These are phyloP conservation scores for Allobates femoralis DNA, from an alignment of 2,797 vertebrate species.

Conservation along the genomic window DNA sequence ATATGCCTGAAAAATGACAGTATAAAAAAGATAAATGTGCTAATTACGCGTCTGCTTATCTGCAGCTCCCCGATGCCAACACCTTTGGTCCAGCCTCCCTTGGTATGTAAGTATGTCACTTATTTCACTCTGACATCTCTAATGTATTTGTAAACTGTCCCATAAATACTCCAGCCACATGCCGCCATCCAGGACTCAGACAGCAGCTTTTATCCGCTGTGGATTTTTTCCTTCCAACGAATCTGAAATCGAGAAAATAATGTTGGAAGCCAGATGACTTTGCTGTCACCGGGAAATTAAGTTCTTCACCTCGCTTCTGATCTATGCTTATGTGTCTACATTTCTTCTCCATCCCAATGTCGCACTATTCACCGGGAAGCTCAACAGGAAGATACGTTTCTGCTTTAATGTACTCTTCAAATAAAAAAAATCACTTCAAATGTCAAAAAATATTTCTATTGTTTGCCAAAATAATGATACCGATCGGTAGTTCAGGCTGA, in stretches of 20 bases:
- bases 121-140: conserved; percentile 99
- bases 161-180: conserved; percentile 99
- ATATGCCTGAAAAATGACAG: conserved; percentile 99
- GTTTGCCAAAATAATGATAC: not conserved
- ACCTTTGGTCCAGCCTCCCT: conserved; percentile 90
- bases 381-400: not conserved
- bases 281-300: conserved; percentile 99
- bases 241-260: conserved; percentile 92
- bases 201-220: conserved; percentile 81
- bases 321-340: conserved; percentile 97
- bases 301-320: conserved; percentile 98
- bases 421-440: not conserved
- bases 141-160: conserved; percentile 99
- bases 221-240: conserved; percentile 85
- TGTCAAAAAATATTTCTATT: not conserved
- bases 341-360: conserved; percentile 94
- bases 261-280: conserved; percentile 97
- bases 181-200: conserved; percentile 92
- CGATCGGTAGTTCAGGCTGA: not conserved
- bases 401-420: conserved; percentile 3
- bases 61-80: conserved; percentile 89
- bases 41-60: conserved; percentile 99
- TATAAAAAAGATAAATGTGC: conserved; percentile 99
- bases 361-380: conserved; percentile 85
- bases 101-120: conserved; percentile 97